These are phyloP conservation scores for Branchellion lobata DNA, from an alignment of 2,888 invertebrate genomes.

Conservation along the genomic window DNA sequence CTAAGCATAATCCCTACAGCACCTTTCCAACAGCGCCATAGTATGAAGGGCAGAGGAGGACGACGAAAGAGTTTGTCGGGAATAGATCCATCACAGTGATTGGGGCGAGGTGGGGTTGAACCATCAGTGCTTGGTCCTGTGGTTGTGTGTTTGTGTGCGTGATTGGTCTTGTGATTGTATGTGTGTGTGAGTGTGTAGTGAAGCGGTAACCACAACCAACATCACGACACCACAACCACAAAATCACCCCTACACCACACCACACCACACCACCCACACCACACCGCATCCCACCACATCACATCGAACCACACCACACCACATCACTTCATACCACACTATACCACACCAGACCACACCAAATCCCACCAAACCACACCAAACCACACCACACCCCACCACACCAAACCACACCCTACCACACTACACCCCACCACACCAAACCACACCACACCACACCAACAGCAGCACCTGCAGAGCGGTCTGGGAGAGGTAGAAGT, in stretches of 20 bases:
- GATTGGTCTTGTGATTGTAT: not conserved
- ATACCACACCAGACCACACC: too few relatives aligned
- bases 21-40: conserved; percentile 1
- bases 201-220: not conserved
- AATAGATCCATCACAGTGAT: not conserved
- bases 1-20: too few relatives aligned
- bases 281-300: too few relatives aligned
- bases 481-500: not conserved
- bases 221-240: not conserved
- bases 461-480: not conserved
- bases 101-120: too few relatives aligned
- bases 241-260: not conserved
- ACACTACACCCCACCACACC: too few relatives aligned
- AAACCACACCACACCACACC: too few relatives aligned
- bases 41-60: not conserved
- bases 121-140: not conserved
- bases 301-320: too few relatives aligned
- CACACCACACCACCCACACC: too few relatives aligned
- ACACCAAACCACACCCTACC: too few relatives aligned
- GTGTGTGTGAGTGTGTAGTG: not conserved
- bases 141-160: not conserved
- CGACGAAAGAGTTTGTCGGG: not conserved
- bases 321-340: too few relatives aligned
- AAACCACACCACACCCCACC: too few relatives aligned
- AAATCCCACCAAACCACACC: too few relatives aligned